phyloP scores from a whole-genome alignment of 2,888 invertebrate species.

The Autographa pulchrina region DNA sequence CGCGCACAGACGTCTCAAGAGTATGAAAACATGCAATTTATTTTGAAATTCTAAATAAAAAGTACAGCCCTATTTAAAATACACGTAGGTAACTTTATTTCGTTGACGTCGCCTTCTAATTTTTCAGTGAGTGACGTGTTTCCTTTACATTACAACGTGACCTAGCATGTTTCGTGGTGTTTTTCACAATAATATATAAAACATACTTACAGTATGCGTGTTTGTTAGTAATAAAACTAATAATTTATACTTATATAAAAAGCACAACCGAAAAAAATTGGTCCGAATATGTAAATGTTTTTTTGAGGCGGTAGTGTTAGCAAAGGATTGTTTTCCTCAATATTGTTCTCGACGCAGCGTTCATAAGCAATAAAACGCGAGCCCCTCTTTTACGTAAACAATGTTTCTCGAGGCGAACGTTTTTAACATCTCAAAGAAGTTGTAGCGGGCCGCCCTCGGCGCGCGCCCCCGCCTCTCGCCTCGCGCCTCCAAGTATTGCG shows the following conservation, averaged over 20 bases:
- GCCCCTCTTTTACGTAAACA: constrained; percentile 70
- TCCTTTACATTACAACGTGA: constrained; percentile 49
- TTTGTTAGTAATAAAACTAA: constrained; percentile 37
- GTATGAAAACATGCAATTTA: not conserved
- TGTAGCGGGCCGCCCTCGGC: constrained; percentile 54
- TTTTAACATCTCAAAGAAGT: constrained; percentile 79
- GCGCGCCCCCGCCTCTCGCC: constrained; percentile 41
- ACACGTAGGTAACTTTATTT: constrained; percentile 30
- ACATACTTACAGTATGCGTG: constrained; percentile 45
- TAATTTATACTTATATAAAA: constrained; percentile 42
- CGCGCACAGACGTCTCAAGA: not conserved
- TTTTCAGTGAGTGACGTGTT: constrained; percentile 56
- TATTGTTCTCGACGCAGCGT: constrained; percentile 68
- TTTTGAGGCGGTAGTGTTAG: constrained; percentile 57
- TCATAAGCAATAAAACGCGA: constrained; percentile 76
- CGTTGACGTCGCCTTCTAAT: constrained; percentile 34
- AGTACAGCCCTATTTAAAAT: constrained; percentile 22
- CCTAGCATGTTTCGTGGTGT: constrained; percentile 43
- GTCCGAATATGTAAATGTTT: constrained; percentile 53
- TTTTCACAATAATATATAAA: constrained; percentile 43
- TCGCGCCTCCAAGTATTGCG: constrained; percentile 18
- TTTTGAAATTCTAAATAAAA: too few species aligned
- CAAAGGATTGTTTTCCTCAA: constrained; percentile 70
- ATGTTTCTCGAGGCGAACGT: constrained; percentile 71
- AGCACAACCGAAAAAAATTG: constrained; percentile 41